Conservation (phyloP, 2,888 invertebrate species). For the Ichneumoninae sp. region DNA sequence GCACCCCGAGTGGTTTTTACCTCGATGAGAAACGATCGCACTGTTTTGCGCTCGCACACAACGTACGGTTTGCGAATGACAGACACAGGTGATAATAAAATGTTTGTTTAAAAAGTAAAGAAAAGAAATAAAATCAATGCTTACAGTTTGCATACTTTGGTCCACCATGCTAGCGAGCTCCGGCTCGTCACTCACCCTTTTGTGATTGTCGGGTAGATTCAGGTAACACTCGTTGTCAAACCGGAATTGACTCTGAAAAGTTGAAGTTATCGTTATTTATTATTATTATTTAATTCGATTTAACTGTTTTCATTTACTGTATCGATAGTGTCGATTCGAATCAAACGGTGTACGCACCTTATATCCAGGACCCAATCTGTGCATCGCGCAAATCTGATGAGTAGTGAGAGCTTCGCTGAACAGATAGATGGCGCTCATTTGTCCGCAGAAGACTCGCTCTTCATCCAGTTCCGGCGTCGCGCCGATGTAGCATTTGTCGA, state of each 20-base stretch:
- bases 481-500: constrained; percentile 99
- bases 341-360: constrained; percentile 88
- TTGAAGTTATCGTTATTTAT: not conserved
- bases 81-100: constrained; percentile 50
- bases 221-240: constrained; percentile 99
- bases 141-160: constrained; percentile 89
- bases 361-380: constrained; percentile 98
- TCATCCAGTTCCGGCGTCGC: constrained; percentile 98
- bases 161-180: constrained; percentile 84
- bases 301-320: not conserved
- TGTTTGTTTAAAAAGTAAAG: constrained; percentile 48
- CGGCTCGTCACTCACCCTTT: constrained; percentile 94
- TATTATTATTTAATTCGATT: not conserved
- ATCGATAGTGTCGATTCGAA: not conserved
- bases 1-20: constrained; percentile 71
- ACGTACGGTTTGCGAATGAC: constrained; percentile 68
- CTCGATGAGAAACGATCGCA: constrained; percentile 78
- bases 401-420: constrained; percentile 99
- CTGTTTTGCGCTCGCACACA: constrained; percentile 53
- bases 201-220: constrained; percentile 98
- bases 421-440: constrained; percentile 99
- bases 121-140: constrained; percentile 83
- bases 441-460: constrained; percentile 99
- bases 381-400: constrained; percentile 99
- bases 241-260: constrained; percentile 97